phyloP scores from a whole-genome alignment of 2,888 invertebrate genomes.

The Apodemia mormo region DNA sequence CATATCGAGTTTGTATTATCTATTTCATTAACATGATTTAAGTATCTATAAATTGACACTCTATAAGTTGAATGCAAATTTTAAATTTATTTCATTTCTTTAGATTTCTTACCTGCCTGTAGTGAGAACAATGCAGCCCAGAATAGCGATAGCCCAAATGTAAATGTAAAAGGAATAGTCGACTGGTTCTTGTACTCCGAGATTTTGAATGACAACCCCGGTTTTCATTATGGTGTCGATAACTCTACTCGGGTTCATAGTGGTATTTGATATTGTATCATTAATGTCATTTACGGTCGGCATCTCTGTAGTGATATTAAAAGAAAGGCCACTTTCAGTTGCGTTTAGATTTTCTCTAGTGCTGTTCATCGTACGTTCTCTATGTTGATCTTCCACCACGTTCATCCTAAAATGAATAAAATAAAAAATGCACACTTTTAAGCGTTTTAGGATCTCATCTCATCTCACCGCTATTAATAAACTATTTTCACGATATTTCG shows the following conservation, averaged over 20 bases:
- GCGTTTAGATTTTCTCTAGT: constrained; percentile 16
- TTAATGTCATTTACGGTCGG: background rate
- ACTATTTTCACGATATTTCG: too few species aligned
- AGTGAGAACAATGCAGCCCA: constrained; percentile 82
- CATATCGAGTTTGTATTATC: too few species aligned
- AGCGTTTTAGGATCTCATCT: too few species aligned
- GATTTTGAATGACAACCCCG: too few species aligned
- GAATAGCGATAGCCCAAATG: constrained; percentile 82
- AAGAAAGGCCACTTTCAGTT: background rate
- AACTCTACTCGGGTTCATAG: constrained; percentile 51
- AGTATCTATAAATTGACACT: too few species aligned
- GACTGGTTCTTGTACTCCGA: constrained; percentile 44
- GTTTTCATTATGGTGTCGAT: too few species aligned
- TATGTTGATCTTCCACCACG: constrained; percentile 48
- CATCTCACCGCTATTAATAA: too few species aligned
- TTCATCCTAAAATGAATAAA: constrained; percentile 65
- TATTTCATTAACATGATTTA: too few species aligned
- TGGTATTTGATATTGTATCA: constrained; percentile 24
- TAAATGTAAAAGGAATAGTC: constrained; percentile 70
- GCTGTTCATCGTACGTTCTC: background rate
- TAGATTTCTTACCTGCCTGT: constrained; percentile 65
- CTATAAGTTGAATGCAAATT: too few species aligned
- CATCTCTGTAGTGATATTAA: constrained; percentile 4
- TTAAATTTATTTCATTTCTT: too few species aligned
- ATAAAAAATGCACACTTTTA: too few species aligned